These are phyloP conservation scores for Sebastes itinus DNA, from an alignment of 2,797 vertebrate genomes.

Conservation along the genomic window DNA sequence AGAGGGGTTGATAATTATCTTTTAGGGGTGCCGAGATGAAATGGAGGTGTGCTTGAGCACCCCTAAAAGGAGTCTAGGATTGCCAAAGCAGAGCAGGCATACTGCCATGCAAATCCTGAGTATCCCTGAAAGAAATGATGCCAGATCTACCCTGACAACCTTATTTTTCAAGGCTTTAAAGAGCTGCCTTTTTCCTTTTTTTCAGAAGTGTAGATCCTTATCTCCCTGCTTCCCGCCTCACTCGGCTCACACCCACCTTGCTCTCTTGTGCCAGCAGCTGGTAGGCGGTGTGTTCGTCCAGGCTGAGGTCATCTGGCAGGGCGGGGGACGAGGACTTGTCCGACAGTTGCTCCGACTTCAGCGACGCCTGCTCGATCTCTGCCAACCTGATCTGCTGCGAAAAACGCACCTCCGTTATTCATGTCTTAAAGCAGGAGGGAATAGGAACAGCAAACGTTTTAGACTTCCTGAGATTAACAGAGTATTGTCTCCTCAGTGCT, in stretches of 20 bases:
- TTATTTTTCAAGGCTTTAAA: background rate
- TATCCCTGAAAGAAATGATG: background rate
- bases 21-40: too few relatives aligned
- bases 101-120: too few relatives aligned
- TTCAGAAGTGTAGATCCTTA: background rate
- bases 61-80: too few relatives aligned
- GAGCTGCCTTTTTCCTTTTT: too few relatives aligned
- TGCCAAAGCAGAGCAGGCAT: too few relatives aligned
- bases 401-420: conserved; percentile 51
- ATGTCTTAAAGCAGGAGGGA: background rate
- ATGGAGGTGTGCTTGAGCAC: too few relatives aligned
- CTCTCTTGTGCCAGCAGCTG: conserved; percentile 83
- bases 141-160: background rate
- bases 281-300: conserved; percentile 87
- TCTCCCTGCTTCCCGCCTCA: background rate
- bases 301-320: conserved; percentile 91
- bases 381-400: conserved; percentile 93
- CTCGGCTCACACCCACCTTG: conserved; percentile 79
- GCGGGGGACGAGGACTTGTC: conserved; percentile 94
- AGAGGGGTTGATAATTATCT: too few relatives aligned
- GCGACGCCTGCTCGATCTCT: conserved; percentile 94
- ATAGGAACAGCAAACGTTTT: background rate
- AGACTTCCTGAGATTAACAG: background rate
- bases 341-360: conserved; percentile 89
- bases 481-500: background rate